A percentile compares a stretch with the other conserved stretches of the same genome.
Conservation (phyloP, 2,888 invertebrate species). For the Neocrepidodera transversa region DNA sequence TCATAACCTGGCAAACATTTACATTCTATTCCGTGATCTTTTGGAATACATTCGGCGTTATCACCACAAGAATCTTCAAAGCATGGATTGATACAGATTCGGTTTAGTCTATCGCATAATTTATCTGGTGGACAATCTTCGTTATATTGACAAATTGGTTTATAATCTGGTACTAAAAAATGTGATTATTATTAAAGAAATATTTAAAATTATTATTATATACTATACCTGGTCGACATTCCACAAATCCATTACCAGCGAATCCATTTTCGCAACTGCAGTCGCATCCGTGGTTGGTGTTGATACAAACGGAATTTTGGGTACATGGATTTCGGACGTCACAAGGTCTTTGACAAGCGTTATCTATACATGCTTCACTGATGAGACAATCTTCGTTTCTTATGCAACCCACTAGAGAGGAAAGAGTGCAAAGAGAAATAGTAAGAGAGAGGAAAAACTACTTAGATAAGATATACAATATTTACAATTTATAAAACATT, state of each 20-base stretch:
- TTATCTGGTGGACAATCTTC: slow-evolving; percentile 90
- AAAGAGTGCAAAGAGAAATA: slow-evolving; percentile 54
- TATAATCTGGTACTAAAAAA: slow-evolving; percentile 53
- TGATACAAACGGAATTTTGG: slow-evolving; percentile 84
- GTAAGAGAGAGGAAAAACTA: slow-evolving; percentile 43
- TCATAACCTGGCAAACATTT: slow-evolving; percentile 73
- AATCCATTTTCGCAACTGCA: slow-evolving; percentile 87
- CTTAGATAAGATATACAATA: slow-evolving; percentile 37
- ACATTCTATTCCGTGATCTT: slow-evolving; percentile 79
- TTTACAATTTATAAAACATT: slow-evolving; percentile 11
- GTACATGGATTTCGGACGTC: slow-evolving; percentile 85
- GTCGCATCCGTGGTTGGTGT: slow-evolving; percentile 85
- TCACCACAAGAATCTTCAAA: slow-evolving; percentile 81
- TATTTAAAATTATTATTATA: not conserved
- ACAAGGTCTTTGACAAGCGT: slow-evolving; percentile 87
- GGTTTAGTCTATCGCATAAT: slow-evolving; percentile 82
- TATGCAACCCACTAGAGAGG: slow-evolving; percentile 80
- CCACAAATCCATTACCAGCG: slow-evolving; percentile 85
- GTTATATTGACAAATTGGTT: slow-evolving; percentile 83
- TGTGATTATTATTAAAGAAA: not conserved
- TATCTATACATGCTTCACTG: slow-evolving; percentile 86
- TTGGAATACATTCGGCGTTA: slow-evolving; percentile 79
- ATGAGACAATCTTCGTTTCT: slow-evolving; percentile 84
- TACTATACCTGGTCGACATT: slow-evolving; percentile 78
- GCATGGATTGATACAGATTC: slow-evolving; percentile 85